Evolutionary conservation across 1,140 invertebrate species (phyloP), one percentile per base, ranked within the genome.

Genomic region (Diprion similis): DNA sequence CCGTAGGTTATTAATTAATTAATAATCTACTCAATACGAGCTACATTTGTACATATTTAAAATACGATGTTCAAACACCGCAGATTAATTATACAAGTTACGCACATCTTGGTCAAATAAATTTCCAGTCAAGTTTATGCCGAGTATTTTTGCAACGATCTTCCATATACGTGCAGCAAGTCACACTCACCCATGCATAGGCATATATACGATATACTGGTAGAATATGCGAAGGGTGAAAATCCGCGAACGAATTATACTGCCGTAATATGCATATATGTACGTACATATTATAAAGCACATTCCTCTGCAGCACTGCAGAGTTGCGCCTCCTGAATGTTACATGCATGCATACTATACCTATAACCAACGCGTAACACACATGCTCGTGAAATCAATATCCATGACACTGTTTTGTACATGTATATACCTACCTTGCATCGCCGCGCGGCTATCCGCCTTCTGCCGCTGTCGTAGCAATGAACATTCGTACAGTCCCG

Each of bases 341-440:
- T 0, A 37, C 24, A 37, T n/a, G n/a, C n/a, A n/a, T n/a, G n/a
- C n/a, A n/a, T n/a, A 37, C 2, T 37, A 37, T 37, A 37, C 24
- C 2, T 37, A 37, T 37, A 37, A 37, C 24, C 2, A 37, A 4
- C 24, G 24, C 24, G 24, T 37, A 37, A 37, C 24, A 37, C 24
- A 37, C 81, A 81, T 78, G 64, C 78, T 80, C 78, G 24, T 86
- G 85, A 86, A 87, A 87, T 87, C 86, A 84, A 87, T 87, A 86
- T 77, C 83, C 82, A 81, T 80, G 82, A 82, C 77, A 78, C 81
- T 78, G 81, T 85, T 37, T 86, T 81, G 84, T 84, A 86, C 24
- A 37, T 37, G 24, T 37, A 37, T 37, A 37, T n/a, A 37, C 24
- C 24, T 6, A 37, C 85, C 84, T 84, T 84, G 86, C 82, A 85